Conservation (phyloP, 2,888 invertebrate genomes). For the Hirtodrosophila confusa region DNA sequence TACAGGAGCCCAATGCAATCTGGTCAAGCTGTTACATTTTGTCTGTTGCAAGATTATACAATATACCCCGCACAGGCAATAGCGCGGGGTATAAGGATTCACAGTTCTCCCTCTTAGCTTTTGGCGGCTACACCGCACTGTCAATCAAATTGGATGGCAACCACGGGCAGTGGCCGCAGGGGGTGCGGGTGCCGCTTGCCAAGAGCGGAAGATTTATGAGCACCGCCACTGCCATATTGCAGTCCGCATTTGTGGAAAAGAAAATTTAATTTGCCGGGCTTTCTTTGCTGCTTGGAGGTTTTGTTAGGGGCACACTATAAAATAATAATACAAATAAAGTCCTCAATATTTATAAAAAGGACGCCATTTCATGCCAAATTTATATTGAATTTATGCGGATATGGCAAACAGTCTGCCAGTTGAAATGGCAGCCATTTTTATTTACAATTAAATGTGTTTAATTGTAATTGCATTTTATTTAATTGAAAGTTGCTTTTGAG, state of each 20-base stretch:
- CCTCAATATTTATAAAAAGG: slow-evolving; percentile 59
- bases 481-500: slow-evolving; percentile 19
- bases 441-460: slow-evolving; percentile 14
- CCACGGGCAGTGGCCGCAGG: slow-evolving; percentile 24
- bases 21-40: too few relatives aligned
- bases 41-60: neutral
- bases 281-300: slow-evolving; percentile 20
- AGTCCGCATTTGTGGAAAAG: slow-evolving; percentile 43
- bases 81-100: slow-evolving; percentile 23
- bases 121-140: slow-evolving; percentile 46
- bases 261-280: slow-evolving; percentile 70
- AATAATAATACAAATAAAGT: slow-evolving; percentile 45
- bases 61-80: neutral
- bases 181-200: slow-evolving; percentile 50
- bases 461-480: slow-evolving; percentile 22
- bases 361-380: slow-evolving; percentile 84
- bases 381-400: slow-evolving; percentile 80
- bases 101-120: slow-evolving; percentile 13
- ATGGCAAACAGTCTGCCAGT: slow-evolving; percentile 16
- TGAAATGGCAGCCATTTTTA: slow-evolving; percentile 52
- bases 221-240: slow-evolving; percentile 53
- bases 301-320: slow-evolving; percentile 32
- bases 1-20: too few relatives aligned
- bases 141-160: slow-evolving; percentile 59
- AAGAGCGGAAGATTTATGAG: slow-evolving; percentile 69